These are phyloP conservation scores for Andrena praecox DNA, from an alignment of 2,888 invertebrate species.

Conservation along the genomic window DNA sequence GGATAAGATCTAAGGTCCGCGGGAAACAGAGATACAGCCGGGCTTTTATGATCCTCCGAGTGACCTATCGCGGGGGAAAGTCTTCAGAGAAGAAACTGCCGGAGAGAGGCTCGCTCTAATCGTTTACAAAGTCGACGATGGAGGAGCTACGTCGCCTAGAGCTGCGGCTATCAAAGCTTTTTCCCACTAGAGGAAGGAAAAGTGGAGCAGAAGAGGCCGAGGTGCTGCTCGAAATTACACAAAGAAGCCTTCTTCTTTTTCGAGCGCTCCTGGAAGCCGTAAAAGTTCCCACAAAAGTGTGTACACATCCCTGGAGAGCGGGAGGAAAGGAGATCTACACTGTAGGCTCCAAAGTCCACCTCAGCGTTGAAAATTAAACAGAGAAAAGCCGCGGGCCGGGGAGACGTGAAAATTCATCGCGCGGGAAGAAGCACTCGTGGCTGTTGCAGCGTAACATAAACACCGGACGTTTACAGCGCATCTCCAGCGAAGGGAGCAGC, in stretches of 20 bases:
- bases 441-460: conserved; percentile 36
- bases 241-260: not conserved
- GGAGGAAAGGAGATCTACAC: no score
- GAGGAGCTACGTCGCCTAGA: not conserved
- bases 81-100: not conserved
- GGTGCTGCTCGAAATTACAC: no score
- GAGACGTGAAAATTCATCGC: not conserved
- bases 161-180: not conserved
- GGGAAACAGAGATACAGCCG: conserved; percentile 60
- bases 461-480: conserved; percentile 38
- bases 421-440: not conserved
- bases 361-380: not conserved
- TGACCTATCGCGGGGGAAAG: conserved; percentile 38
- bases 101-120: conserved; percentile 15
- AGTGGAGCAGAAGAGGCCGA: no score
- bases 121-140: not conserved
- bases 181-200: not conserved
- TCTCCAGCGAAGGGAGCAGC: not conserved
- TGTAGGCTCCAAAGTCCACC: not conserved
- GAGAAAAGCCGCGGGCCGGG: not conserved
- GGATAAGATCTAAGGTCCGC: conserved; percentile 64
- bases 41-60: conserved; percentile 40
- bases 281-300: not conserved
- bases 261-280: not conserved
- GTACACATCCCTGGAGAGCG: no score